Evolutionary conservation across 2,797 vertebrate genomes (phyloP), one percentile per base, ranked within the genome.

Genomic region (Furcifer pardalis): DNA sequence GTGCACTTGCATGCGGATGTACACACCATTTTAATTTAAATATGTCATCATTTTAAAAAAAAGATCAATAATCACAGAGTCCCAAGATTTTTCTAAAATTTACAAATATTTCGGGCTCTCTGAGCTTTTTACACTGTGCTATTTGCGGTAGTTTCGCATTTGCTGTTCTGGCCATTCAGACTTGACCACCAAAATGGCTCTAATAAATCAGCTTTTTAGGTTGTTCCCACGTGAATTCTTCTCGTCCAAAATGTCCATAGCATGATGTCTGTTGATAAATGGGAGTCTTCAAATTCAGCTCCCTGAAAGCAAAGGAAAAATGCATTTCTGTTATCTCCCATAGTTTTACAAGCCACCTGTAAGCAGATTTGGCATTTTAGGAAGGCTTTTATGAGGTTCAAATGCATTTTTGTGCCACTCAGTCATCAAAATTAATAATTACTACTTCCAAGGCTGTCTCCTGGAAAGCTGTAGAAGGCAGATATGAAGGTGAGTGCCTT

Each of bases 171-270:
- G 19, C 21, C 46, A 21, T 21, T 37, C 35, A 23, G 19, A 46
- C 44, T 7, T 25, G 19, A 5, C 13, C 56, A 17, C 32, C 17
- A 40, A 25, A 27, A 30, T 7, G 27, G 17, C 7, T 65, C 44
- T 88, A 92, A 81, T 86, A 92, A 37, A 94, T 68, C 86, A 97
- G 89, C 25, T 93, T 84, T 89, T 97, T 96, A 0, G 96, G 94
- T 89, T 95, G 95, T 62, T 97, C 96, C 96, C 97, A 97, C 2
- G 96, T 94, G 93, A 97, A 97, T 89, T 96, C 95, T 4, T 95
- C 95, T 91, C 96, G 94, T 87, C 96, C 96, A 40, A 97, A 97
- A 91, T 97, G 96, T 21, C 96, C 96, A 42, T 96, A 97, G 88
- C 96, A 96, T 77, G 96, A 96, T 0, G 96, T 93, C 88, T 94